Percentiles rank a stretch among this genome's conserved stretches.
Conservation (phyloP, 1,140 invertebrate genomes). For the Mizuhopecten yessoensis region DNA sequence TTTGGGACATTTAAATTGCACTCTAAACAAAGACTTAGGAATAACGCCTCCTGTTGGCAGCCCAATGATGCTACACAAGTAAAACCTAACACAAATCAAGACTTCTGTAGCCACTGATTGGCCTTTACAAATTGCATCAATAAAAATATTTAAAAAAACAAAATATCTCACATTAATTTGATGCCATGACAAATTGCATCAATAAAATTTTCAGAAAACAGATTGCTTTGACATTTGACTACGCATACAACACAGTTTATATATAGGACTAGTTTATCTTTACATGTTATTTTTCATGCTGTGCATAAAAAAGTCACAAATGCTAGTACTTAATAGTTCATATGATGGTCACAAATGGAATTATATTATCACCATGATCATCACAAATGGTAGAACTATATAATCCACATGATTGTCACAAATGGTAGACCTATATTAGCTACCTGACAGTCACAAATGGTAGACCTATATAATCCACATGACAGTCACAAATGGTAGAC, state of each 20-base stretch:
- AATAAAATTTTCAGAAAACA: background rate
- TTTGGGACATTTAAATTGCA: background rate
- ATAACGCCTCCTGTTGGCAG: background rate
- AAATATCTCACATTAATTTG: background rate
- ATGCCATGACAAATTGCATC: background rate
- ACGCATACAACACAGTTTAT: background rate
- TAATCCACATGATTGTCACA: background rate
- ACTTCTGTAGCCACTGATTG: background rate
- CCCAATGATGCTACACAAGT: background rate
- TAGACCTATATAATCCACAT: background rate
- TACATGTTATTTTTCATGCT: too few relatives aligned
- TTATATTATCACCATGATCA: too few relatives aligned
- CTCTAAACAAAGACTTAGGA: slow-evolving; percentile 24
- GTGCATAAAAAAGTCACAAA: too few relatives aligned
- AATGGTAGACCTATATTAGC: background rate
- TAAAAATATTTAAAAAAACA: background rate
- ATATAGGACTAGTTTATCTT: background rate
- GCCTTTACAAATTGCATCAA: slow-evolving; percentile 8
- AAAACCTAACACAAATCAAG: background rate
- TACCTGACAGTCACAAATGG: background rate
- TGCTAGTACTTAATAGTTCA: background rate
- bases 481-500: background rate
- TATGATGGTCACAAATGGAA: background rate
- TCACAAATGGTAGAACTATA: background rate
- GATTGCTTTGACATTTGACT: background rate